These are phyloP conservation scores for Camelus bactrianus DNA, from an alignment of 2,113 vertebrate genomes.

Conservation along the genomic window DNA sequence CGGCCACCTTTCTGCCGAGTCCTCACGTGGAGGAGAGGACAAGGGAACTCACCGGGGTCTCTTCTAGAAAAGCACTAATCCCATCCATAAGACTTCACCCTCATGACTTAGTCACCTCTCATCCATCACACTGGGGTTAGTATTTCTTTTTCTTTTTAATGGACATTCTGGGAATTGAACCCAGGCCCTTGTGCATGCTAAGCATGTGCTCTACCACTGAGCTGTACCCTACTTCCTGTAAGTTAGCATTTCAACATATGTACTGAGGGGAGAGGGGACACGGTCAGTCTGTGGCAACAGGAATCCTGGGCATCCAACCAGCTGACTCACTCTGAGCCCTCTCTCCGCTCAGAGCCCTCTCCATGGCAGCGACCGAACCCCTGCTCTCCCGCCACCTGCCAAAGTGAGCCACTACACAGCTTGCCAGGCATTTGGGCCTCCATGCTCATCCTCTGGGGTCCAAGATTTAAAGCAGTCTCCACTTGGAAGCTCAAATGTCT, in stretches of 20 bases:
- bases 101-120: background rate
- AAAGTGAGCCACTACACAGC: background rate
- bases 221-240: too few relatives aligned
- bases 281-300: background rate
- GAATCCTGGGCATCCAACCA: background rate
- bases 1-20: background rate
- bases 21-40: background rate
- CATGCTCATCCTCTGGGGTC: background rate
- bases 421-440: background rate
- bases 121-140: fast-evolving
- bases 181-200: too few relatives aligned
- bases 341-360: too few relatives aligned
- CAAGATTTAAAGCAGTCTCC: background rate
- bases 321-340: background rate
- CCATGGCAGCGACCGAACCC: too few relatives aligned
- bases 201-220: too few relatives aligned
- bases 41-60: background rate
- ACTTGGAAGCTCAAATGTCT: background rate
- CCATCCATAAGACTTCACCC: background rate
- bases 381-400: background rate
- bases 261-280: background rate
- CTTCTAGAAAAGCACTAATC: background rate
- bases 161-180: too few relatives aligned
- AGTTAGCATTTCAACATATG: background rate
- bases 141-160: too few relatives aligned